A percentile compares a stretch with the other conserved stretches of the same genome.
These are phyloP conservation scores for Chloroclystis v-ata DNA, from an alignment of 2,888 invertebrate species.

Conservation along the genomic window DNA sequence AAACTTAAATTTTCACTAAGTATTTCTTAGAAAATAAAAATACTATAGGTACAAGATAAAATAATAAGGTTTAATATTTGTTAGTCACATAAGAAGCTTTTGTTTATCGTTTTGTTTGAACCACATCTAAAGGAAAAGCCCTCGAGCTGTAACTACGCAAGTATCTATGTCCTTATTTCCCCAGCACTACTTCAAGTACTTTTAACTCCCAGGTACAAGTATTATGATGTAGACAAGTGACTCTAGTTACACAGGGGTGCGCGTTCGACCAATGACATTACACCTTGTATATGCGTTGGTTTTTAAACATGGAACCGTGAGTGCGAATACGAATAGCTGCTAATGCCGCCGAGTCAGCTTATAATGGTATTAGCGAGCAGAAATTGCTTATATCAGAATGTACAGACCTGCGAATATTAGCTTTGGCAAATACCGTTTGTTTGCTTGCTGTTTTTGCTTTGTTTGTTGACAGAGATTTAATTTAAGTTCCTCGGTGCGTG, in stretches of 20 bases:
- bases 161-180: background rate
- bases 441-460: slow-evolving; percentile 3
- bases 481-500: background rate
- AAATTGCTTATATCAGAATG: slow-evolving; percentile 18
- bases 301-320: slow-evolving; percentile 44
- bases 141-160: too few species aligned
- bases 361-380: slow-evolving; percentile 25
- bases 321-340: slow-evolving; percentile 40
- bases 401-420: slow-evolving; percentile 13
- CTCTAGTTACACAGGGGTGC: slow-evolving; percentile 46
- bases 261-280: slow-evolving; percentile 69
- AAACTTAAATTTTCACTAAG: too few species aligned
- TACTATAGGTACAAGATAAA: too few species aligned
- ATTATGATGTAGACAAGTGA: slow-evolving; percentile 24
- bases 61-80: too few species aligned
- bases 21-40: too few species aligned
- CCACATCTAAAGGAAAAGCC: too few species aligned
- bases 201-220: slow-evolving; percentile 17
- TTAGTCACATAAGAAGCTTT: too few species aligned
- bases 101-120: too few species aligned
- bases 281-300: slow-evolving; percentile 40
- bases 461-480: slow-evolving; percentile 2
- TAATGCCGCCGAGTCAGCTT: slow-evolving; percentile 34
- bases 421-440: slow-evolving; percentile 17
- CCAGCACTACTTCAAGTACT: slow-evolving; percentile 6